A percentile compares a stretch with the other conserved stretches of the same genome.
Conservation (phyloP, 2,113 vertebrate genomes). For the human region DNA sequence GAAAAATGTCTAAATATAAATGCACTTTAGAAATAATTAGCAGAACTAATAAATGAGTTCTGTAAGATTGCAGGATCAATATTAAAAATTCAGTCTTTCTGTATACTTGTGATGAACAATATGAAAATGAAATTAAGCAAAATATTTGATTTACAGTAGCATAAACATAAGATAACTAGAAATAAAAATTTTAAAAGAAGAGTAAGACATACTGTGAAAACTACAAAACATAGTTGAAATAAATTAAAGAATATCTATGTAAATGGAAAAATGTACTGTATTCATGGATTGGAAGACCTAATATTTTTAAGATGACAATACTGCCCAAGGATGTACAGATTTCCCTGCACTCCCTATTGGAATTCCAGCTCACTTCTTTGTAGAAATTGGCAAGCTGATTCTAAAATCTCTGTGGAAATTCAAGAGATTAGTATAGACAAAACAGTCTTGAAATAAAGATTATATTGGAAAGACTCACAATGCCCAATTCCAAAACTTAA, state of each 20-base stretch:
- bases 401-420: no score
- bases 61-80: neutral
- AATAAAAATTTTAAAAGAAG: neutral
- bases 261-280: neutral
- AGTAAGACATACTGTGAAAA: neutral
- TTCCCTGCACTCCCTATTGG: neutral
- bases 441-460: conserved; percentile 14
- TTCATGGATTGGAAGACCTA: neutral
- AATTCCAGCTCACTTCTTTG: neutral
- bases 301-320: neutral
- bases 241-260: neutral
- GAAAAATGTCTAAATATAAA: neutral
- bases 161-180: neutral
- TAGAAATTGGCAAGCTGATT: neutral
- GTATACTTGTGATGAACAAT: neutral
- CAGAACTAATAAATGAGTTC: conserved; percentile 4
- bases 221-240: neutral
- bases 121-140: conserved; percentile 29
- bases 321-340: neutral
- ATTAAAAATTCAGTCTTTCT: neutral
- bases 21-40: neutral
- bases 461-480: neutral
- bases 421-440: neutral
- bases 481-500: conserved; percentile 20
- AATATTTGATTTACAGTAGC: neutral